Conservation (phyloP, 1,140 invertebrate species). For the Drosophila oshimai region DNA sequence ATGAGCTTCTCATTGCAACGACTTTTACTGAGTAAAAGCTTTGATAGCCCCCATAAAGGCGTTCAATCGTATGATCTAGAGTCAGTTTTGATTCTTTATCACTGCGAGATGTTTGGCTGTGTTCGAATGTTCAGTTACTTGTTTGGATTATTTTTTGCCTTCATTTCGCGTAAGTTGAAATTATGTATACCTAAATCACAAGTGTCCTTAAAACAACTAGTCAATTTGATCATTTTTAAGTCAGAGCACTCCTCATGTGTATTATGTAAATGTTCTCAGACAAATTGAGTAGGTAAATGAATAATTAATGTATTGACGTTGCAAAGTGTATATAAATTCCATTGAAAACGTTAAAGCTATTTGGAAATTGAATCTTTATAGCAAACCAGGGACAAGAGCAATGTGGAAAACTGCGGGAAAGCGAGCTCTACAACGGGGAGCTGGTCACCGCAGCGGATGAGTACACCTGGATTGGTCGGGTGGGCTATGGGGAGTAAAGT, state of each 20-base stretch:
- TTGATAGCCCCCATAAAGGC: background rate
- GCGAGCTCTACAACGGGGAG: background rate
- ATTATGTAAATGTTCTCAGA: too few species aligned
- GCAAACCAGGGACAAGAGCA: background rate
- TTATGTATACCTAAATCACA: background rate
- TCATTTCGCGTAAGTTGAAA: constrained; percentile 1
- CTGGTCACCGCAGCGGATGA: background rate
- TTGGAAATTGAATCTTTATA: background rate
- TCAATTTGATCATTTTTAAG: too few species aligned
- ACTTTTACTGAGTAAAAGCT: background rate
- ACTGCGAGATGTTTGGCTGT: background rate
- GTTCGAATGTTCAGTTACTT: background rate
- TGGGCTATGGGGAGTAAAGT: background rate
- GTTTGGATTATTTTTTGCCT: background rate
- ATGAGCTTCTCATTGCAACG: too few species aligned
- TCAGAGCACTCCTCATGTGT: too few species aligned
- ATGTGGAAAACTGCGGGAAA: constrained; percentile 7
- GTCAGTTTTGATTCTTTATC: background rate
- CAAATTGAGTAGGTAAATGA: too few species aligned
- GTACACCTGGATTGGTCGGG: constrained; percentile 16
- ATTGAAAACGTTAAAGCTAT: too few species aligned
- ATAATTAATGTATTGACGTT: too few species aligned
- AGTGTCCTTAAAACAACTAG: too few species aligned
- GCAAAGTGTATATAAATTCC: too few species aligned
- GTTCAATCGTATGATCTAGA: background rate